These are phyloP conservation scores for Acanthopagrus latus DNA, from an alignment of 2,797 vertebrate species.

Conservation along the genomic window DNA sequence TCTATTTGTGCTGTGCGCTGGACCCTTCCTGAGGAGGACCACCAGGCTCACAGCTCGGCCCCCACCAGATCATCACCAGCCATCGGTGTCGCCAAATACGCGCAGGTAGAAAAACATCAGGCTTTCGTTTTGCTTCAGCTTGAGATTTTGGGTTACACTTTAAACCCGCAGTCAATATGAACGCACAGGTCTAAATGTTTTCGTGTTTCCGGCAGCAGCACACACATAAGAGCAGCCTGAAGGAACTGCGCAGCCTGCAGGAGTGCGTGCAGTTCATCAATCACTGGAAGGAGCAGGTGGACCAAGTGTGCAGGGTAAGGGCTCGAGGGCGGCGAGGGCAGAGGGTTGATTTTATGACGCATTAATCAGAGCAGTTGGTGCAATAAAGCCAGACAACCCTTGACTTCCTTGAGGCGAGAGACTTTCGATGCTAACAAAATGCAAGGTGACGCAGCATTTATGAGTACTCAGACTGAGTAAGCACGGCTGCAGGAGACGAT, in stretches of 20 bases:
- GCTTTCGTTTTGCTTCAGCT: not conserved
- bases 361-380: not conserved
- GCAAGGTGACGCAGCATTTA: too few relatives aligned
- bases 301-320: slow-evolving; percentile 84
- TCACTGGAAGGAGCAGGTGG: slow-evolving; percentile 86
- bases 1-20: slow-evolving; percentile 82
- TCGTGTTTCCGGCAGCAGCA: slow-evolving; percentile 53
- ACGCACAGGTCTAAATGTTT: too few relatives aligned
- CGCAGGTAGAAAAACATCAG: slow-evolving; percentile 65
- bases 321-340: not conserved
- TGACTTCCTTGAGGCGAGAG: not conserved
- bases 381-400: not conserved
- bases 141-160: not conserved
- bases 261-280: slow-evolving; percentile 86
- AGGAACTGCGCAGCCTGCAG: slow-evolving; percentile 83
- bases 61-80: slow-evolving; percentile 68
- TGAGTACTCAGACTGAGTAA: slow-evolving; percentile 9
- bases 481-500: slow-evolving; percentile 13
- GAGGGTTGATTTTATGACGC: not conserved
- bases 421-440: not conserved
- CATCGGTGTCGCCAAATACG: slow-evolving; percentile 22
- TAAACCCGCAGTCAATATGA: not conserved
- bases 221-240: slow-evolving; percentile 73
- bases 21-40: slow-evolving; percentile 70
- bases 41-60: slow-evolving; percentile 80